Base-by-base conservation (phyloP, 2,888 invertebrate genomes). In the Synergus itoensis region DNA sequence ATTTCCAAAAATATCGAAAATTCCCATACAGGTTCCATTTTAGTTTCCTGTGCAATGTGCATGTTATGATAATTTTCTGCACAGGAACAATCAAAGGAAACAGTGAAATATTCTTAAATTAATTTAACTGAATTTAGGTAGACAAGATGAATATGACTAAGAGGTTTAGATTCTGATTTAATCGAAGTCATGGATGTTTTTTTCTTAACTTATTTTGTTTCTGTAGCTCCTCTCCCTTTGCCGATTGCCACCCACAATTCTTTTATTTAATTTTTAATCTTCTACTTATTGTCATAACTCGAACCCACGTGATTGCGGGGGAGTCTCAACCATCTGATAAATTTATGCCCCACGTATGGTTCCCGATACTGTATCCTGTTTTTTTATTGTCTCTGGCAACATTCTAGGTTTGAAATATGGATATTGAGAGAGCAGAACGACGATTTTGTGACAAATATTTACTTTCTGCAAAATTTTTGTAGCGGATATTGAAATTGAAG, bases 341-440 rank as follows among this genome's bases (percentile, higher is more conserved):
- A 80, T 82, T 80, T 82, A 80, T 82, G 80, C 77, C 75, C 76
- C 76, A 78, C 80, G 80, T 79, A 79, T 63, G 76, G 64, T 78
- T 64, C 65, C 65, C 57, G 43, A 75, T 65, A 64, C 45, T 40
- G 48, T 40, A 64, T 73, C n/a, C 73, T 69, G 53, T 73, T 73
- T 73, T 73, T 48, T 36, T 53, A 53, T 53, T 73, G 73, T 73
- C 53, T 73, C 16, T 36, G 73, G 36, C 73, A 73, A 53, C 36
- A 36, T 73, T 53, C n/a, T 12, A 69, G n/a, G 16, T 43, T 45
- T 4, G 28, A 36, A 28, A 73, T 45, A 73, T 48, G 36, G 53
- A 36, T 53, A 40, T 21, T 45, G 11, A n/a, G 28, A 1, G 53
- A 48, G 28, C 8, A n/a, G 36, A 0, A 9, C 11, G 67, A 60